These are phyloP conservation scores for Parapristionchus giblindavisi DNA, from an alignment of 2,888 invertebrate species.

Conservation along the genomic window DNA sequence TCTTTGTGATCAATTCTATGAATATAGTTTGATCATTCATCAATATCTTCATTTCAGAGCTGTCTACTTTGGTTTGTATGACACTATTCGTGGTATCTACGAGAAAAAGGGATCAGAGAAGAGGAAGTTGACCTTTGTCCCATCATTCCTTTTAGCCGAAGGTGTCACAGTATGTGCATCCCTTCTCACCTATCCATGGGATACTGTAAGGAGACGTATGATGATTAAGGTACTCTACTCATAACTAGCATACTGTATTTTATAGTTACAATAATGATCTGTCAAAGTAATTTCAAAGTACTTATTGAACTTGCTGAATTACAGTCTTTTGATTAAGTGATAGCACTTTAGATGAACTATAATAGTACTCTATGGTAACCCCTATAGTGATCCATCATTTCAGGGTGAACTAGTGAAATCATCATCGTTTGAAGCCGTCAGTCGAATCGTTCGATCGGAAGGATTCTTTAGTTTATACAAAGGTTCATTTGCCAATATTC, in stretches of 20 bases:
- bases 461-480: constrained; percentile 34
- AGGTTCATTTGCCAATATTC: constrained; percentile 25
- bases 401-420: constrained; percentile 30
- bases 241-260: not conserved
- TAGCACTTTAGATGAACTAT: not conserved
- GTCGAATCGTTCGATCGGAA: constrained; percentile 17
- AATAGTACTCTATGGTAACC: not conserved
- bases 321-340: not conserved
- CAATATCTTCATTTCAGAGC: constrained; percentile 75
- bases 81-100: constrained; percentile 87
- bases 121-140: constrained; percentile 27
- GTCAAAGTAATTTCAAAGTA: too few relatives aligned
- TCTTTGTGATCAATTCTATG: too few relatives aligned
- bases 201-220: constrained; percentile 93
- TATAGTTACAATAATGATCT: not conserved
- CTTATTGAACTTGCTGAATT: not conserved
- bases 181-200: constrained; percentile 86
- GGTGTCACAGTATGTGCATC: constrained; percentile 50
- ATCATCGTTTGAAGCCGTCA: constrained; percentile 22
- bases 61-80: constrained; percentile 92
- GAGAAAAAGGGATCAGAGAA: constrained; percentile 14
- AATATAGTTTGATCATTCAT: not conserved
- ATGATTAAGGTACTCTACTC: constrained; percentile 91
- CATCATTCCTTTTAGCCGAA: constrained; percentile 27
- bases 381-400: not conserved